phyloP scores from a whole-genome alignment of 2,888 invertebrate genomes.

The Sepioteuthis lessoniana region DNA sequence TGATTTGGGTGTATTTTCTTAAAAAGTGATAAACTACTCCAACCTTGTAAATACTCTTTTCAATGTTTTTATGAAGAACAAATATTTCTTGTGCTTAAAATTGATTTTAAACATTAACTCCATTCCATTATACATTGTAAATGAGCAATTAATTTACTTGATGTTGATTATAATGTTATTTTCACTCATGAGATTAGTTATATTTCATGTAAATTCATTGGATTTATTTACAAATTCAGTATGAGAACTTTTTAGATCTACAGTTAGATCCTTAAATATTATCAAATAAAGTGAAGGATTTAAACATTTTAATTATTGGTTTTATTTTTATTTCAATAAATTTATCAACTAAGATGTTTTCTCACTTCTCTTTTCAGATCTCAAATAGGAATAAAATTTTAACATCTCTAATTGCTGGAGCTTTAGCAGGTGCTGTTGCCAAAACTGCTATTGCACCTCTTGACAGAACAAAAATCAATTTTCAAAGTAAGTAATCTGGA shows the following conservation, averaged over 20 bases:
- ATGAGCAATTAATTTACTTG: neutral
- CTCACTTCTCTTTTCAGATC: constrained; percentile 63
- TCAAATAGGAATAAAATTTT: constrained; percentile 73
- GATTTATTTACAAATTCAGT: neutral
- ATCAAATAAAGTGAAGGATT: neutral
- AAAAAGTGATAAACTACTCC: no score
- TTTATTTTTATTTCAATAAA: neutral
- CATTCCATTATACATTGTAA: neutral
- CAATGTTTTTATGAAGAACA: no score
- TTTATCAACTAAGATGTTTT: neutral
- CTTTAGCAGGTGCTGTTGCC: constrained; percentile 91
- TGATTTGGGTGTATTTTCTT: no score
- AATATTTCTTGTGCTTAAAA: no score
- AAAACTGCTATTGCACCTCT: constrained; percentile 97
- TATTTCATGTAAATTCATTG: neutral
- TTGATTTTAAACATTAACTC: no score
- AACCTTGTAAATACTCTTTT: no score
- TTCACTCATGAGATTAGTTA: neutral
- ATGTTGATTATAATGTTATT: neutral
- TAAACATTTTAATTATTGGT: neutral
- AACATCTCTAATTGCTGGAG: constrained; percentile 92
- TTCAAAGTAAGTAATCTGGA: constrained; percentile 80
- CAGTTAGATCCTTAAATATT: neutral
- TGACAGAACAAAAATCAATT: constrained; percentile 98
- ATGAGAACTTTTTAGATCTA: neutral